Base-by-base conservation (phyloP, 2,797 vertebrate genomes). In the Sylvilagus floridanus region DNA sequence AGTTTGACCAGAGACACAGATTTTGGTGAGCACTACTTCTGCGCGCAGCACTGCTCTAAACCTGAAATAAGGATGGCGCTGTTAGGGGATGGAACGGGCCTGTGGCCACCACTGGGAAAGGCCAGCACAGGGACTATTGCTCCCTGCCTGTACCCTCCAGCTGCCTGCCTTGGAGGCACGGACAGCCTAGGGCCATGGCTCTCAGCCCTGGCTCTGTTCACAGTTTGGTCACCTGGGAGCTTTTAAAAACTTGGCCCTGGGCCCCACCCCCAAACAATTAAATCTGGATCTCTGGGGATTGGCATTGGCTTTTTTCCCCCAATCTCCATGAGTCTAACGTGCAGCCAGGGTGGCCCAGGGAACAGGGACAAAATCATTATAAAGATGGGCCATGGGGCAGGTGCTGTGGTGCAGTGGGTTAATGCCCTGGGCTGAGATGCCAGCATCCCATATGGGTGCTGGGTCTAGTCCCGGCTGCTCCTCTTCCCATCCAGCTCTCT, bases 331-430 rank as follows among this genome's bases (percentile, higher is more conserved):
- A 83, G 68, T 88, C 73, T 93, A 78, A 88, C 69, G 24, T 87
- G 69, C 84, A 84, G 77, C 77, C 84, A 82, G 57, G 84, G 89
- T 96, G 84, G 94, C 82, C 88, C 75, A 57, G 54, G 54, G 72
- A 84, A 91, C 60, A 83, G 78, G 84, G 81, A 90, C 2, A 66
- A 71, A 91, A 96, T 24, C 52, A 92, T 81, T 89, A 35, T 69
- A 78, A 94, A 68, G 82, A 88, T 57, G 24, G 75, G 71, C 17
- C 7, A 84, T 75, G 22, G 72, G 47, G 42, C 42, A 47, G 42
- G 42, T 9, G 42, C 42, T 47, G 42, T 47, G 42, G 42, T 47
- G 8, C 42, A 47, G 42, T 47, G 42, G 42, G 42, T 47, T 47
- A 47, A 47, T 47, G 42, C 42, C 42, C 42, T 47, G 42, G 42